Conservation (phyloP, 2,888 invertebrate species). For the Thymelicus sylvestris region DNA sequence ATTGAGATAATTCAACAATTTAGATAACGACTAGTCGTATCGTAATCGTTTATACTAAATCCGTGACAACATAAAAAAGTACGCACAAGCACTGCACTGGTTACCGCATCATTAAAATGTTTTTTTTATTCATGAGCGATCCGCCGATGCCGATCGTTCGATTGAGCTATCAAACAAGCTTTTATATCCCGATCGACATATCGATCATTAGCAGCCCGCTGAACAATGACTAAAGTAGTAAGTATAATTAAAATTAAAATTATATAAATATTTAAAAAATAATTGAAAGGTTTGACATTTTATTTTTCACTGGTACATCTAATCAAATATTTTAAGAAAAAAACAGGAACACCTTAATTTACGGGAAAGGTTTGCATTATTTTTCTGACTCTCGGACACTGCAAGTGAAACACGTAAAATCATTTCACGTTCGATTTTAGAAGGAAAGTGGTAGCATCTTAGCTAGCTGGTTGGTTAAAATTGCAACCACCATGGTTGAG, state of each 20-base stretch:
- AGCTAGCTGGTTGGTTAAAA: no score
- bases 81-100: conserved; percentile 41
- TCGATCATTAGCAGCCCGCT: conserved; percentile 48
- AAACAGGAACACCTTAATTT: no score
- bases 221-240: conserved; percentile 48
- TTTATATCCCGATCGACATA: conserved; percentile 50
- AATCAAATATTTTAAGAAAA: no score
- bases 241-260: not conserved
- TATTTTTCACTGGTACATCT: no score
- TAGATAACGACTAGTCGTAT: not conserved
- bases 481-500: no score
- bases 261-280: not conserved
- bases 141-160: conserved; percentile 49
- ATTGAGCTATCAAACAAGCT: conserved; percentile 66
- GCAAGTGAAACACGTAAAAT: no score
- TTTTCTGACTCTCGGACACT: no score
- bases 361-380: no score
- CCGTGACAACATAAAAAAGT: not conserved
- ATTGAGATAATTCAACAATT: no score
- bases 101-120: conserved; percentile 56
- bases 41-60: not conserved
- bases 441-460: no score
- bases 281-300: no score
- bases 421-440: no score
- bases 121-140: conserved; percentile 70